Percentiles rank a stretch among this genome's conserved stretches.
phyloP scores from a whole-genome alignment of 1,140 invertebrate genomes.

The Drosophila pallidifrons region DNA sequence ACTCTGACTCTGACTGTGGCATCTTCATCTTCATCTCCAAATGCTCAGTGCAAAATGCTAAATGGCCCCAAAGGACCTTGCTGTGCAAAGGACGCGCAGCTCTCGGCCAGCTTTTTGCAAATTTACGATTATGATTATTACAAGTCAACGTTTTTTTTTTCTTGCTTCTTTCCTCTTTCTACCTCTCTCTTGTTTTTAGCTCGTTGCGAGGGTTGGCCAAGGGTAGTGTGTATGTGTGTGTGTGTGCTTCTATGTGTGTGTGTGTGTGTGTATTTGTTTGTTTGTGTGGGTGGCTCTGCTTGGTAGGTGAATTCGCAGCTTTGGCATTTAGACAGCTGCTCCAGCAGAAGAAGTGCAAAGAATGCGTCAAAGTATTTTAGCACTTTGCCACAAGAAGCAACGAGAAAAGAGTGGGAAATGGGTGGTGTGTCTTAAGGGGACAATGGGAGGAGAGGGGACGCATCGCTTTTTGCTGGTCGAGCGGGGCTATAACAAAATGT shows the following conservation, averaged over 20 bases:
- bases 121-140: constrained; percentile 85
- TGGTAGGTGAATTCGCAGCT: constrained; percentile 28
- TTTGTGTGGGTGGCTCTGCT: constrained; percentile 16
- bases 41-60: constrained; percentile 70
- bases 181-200: not conserved
- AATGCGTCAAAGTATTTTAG: constrained; percentile 79
- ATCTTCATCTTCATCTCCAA: constrained; percentile 21
- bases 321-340: constrained; percentile 71
- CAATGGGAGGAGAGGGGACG: not conserved
- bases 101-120: constrained; percentile 77
- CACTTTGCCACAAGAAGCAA: constrained; percentile 32
- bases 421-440: not conserved
- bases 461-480: constrained; percentile 29
- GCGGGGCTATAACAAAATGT: constrained; percentile 52
- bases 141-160: constrained; percentile 72
- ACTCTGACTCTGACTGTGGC: constrained; percentile 26
- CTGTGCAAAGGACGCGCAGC: constrained; percentile 30
- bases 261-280: constrained; percentile 29
- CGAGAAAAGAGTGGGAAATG: not conserved
- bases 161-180: not conserved
- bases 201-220: constrained; percentile 44
- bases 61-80: constrained; percentile 78
- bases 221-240: constrained; percentile 32
- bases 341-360: constrained; percentile 63
- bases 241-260: not conserved